Evolutionary conservation across 1,140 invertebrate genomes (phyloP), one percentile per base, ranked within the genome.

Genomic region (Brachionus koreanus): DNA sequence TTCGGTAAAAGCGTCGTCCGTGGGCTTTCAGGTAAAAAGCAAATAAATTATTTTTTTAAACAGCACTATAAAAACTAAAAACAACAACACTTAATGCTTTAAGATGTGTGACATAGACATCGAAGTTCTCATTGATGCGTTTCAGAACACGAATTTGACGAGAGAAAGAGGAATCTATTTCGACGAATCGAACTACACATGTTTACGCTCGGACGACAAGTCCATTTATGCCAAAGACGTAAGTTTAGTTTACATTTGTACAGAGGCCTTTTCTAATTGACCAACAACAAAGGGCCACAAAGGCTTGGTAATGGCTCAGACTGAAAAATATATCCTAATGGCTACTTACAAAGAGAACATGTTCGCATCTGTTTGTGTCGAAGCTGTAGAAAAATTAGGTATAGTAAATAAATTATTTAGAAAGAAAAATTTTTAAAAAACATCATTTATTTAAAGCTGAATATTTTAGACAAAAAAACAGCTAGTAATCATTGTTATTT

Each of bases 321-420:
- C 88, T 13, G 81, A 83, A 7, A 85, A 85, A 5, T 83, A 87
- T 76, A 69, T 88, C 5, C 43, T 88, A 7, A 84, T 88, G 16
- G 87, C 87, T 6, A 88, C 86, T 25, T 89, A 86, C 76, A 85
- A 85, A 75, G 87, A 88, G 25, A 87, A 84, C 83, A 88, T 88
- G 87, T 87, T 85, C 72, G 87, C 87, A 29, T 87, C 87, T 84
- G 86, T 89, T 0, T 88, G 87, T 85, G 86, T 88, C 13, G 88
- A 89, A 69, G 88, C 88, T 37, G 86, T 88, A 25, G 88, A 89
- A 83, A 88, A 87, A 85, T 82, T 89, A 84, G 88, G 87, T 88
- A 85, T n/a, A n/a, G n/a, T n/a, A n/a, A n/a, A n/a, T n/a, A n/a
- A n/a, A n/a, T n/a, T n/a, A n/a, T n/a, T n/a, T n/a, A n/a, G n/a